Evolutionary conservation across 2,797 vertebrate species (phyloP).

Genomic region (Tinamus major): DNA sequence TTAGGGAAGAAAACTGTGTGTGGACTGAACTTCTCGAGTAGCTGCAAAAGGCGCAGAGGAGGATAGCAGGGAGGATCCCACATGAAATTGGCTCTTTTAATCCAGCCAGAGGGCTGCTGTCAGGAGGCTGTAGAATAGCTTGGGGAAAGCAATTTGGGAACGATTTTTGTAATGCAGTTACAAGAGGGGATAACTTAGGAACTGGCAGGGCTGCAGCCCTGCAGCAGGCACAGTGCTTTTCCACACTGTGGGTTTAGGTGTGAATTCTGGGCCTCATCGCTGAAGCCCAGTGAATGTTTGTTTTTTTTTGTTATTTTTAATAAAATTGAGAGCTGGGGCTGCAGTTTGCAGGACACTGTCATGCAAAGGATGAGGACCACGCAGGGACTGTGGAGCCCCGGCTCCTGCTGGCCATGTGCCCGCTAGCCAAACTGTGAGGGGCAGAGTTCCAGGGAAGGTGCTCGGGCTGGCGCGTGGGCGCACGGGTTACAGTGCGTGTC

Average conservation of each 20-base stretch:
- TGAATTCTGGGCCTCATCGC: rapidly evolving
- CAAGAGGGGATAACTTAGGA: not conserved
- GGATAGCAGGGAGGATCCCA: rapidly evolving
- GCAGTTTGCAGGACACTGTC: not conserved
- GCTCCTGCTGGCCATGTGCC: rapidly evolving
- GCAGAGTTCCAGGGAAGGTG: not conserved
- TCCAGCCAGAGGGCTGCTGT: not conserved
- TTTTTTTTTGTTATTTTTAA: too few relatives aligned
- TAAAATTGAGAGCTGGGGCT: too few relatives aligned
- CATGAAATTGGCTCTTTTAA: not conserved
- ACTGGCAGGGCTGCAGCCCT: not conserved
- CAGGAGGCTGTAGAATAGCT: not conserved
- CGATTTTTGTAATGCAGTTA: not conserved
- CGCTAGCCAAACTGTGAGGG: rapidly evolving
- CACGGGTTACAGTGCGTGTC: rapidly evolving
- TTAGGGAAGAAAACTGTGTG: not conserved
- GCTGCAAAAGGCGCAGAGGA: not conserved
- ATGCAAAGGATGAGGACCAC: rapidly evolving
- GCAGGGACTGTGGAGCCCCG: rapidly evolving
- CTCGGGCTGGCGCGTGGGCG: not conserved
- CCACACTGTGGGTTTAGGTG: not conserved
- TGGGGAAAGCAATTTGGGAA: not conserved
- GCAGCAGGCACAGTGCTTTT: not conserved
- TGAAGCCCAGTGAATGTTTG: not conserved
- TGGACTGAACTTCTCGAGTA: not conserved